Base-by-base conservation (phyloP, 2,888 invertebrate species). In the Ischnura elegans region DNA sequence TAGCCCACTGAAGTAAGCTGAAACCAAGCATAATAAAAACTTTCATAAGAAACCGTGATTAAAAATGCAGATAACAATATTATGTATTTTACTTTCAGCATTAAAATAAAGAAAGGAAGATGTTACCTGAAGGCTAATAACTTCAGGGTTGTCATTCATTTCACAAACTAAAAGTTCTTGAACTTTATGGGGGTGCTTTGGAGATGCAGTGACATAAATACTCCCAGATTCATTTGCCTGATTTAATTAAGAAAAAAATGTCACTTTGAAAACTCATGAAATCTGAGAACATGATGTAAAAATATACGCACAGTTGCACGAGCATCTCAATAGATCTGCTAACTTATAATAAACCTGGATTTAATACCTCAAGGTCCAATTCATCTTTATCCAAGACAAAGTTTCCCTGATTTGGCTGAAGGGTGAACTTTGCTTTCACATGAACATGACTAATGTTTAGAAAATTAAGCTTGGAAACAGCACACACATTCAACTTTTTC, bases 361-460 rank as follows among this genome's bases (percentile, higher is more conserved):
- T n/a, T n/a, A 46, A 36, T 36, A 87, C 87, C 87, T 87, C 61
- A 6, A 87, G 36, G 55, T 87, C 87, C 25, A 87, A 55, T 25
- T 55, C 55, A 25, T 87, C 55, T 87, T 55, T 36, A 25, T 87
- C 87, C 36, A 87, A 21, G 19, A 36, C 21, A 55, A 87, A 87
- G 42, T 51, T 36, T 42, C 21, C 51, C 25, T 51, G 29, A 4
- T 51, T 55, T 42, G 25, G 36, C 25, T 87, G 46, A 36, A 87
- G 55, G 13, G 21, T 46, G 55, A 87, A 87, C 21, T 55, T 55
- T 13, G 87, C 87, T 87, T 36, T 29, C 87, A 87, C 55, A 5
- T 55, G 5, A 0, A 87, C 87, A 5, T 87, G 87, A 42, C 87
- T 87, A 55, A 87, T 55, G 42, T 87, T 87, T 55, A n/a, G 19